Evolutionary conservation across 1,140 invertebrate species (phyloP).

Genomic region (Drosophila cardini): DNA sequence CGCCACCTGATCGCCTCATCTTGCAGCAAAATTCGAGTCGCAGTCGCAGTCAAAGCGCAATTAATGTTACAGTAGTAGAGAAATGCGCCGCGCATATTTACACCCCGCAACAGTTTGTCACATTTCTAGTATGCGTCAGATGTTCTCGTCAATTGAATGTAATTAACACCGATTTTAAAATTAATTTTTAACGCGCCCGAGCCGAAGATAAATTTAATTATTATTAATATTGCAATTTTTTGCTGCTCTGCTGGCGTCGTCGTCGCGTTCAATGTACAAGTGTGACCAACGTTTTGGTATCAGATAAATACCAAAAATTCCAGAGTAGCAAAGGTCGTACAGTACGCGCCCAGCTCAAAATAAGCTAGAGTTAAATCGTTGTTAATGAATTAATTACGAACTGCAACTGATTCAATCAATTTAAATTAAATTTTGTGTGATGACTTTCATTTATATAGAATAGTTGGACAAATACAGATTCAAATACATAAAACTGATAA

Average conservation of each 20-base stretch:
- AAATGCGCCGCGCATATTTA: slow-evolving; percentile 67
- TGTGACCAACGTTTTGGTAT: slow-evolving; percentile 18
- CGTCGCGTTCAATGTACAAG: slow-evolving; percentile 55
- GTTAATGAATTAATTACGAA: too few relatives aligned
- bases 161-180: slow-evolving; percentile 13
- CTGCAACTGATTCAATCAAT: too few relatives aligned
- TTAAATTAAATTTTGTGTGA: too few relatives aligned
- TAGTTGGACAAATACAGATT: too few relatives aligned
- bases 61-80: slow-evolving; percentile 58
- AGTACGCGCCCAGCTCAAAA: slow-evolving; percentile 16
- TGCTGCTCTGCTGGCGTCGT: slow-evolving; percentile 73
- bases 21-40: slow-evolving; percentile 52
- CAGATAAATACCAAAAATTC: slow-evolving; percentile 29
- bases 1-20: slow-evolving; percentile 57
- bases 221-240: slow-evolving; percentile 74
- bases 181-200: slow-evolving; percentile 14
- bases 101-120: slow-evolving; percentile 33
- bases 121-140: slow-evolving; percentile 26
- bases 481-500: too few relatives aligned
- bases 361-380: too few relatives aligned
- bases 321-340: slow-evolving; percentile 22
- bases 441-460: too few relatives aligned
- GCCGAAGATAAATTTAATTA: slow-evolving; percentile 31
- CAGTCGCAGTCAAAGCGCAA: slow-evolving; percentile 59
- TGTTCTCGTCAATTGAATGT: slow-evolving; percentile 18